Conservation (phyloP, 2,113 vertebrate species). For the Isurus oxyrinchus region DNA sequence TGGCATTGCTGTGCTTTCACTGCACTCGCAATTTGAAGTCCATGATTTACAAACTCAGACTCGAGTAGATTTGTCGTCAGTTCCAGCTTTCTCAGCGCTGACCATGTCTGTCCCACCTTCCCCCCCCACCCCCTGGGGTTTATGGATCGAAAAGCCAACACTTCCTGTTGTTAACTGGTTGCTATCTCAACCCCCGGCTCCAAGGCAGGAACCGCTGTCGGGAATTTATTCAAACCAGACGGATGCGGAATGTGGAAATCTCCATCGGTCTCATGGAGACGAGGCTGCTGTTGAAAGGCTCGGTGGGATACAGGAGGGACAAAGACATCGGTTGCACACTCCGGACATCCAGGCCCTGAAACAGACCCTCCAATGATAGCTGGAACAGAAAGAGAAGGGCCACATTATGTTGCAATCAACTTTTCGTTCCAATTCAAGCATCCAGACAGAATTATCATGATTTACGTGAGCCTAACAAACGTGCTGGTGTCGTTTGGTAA, state of each 20-base stretch:
- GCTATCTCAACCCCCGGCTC: neutral
- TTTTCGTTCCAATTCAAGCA: neutral
- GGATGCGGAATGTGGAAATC: constrained; percentile 80
- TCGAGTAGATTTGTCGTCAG: neutral
- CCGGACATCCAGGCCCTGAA: constrained; percentile 72
- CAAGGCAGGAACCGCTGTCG: neutral
- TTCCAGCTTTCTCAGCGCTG: neutral
- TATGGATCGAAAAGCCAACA: neutral
- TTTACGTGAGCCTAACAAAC: neutral
- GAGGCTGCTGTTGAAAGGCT: constrained; percentile 65
- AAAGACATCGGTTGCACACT: constrained; percentile 82
- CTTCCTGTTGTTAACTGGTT: neutral
- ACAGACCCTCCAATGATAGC: constrained; percentile 72
- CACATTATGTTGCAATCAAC: neutral
- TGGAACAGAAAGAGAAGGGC: constrained; percentile 43
- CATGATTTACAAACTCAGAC: neutral
- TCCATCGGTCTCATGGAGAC: constrained; percentile 83
- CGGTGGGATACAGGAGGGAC: constrained; percentile 75
- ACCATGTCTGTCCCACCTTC: neutral
- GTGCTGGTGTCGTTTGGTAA: neutral
- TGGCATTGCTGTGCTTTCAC: neutral
- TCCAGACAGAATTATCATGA: neutral
- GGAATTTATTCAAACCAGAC: constrained; percentile 47
- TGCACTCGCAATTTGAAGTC: neutral
- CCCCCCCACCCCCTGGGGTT: neutral